Conservation (phyloP, 1,140 invertebrate genomes). For the Calliphora vicina region DNA sequence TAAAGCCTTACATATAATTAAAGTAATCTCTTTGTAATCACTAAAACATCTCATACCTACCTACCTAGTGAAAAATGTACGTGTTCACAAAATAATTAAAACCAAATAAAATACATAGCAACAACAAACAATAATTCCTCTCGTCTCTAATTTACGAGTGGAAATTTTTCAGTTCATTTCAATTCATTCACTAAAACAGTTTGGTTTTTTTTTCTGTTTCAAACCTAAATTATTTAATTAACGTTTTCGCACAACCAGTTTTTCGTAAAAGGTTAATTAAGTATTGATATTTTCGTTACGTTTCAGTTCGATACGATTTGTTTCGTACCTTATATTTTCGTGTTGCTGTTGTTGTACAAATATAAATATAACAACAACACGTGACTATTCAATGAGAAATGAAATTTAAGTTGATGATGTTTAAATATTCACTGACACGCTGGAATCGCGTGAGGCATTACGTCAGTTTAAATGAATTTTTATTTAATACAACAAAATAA, state of each 20-base stretch:
- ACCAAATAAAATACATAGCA: too few species aligned
- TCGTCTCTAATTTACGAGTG: not conserved
- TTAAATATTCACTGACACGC: constrained; percentile 35
- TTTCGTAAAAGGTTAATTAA: too few species aligned
- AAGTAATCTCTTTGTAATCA: too few species aligned
- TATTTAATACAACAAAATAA: not conserved
- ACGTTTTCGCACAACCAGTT: not conserved
- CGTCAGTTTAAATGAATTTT: constrained; percentile 40
- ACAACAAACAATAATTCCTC: not conserved
- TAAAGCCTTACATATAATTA: too few species aligned
- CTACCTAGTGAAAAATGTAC: too few species aligned
- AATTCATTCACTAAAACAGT: not conserved
- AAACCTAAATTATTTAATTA: not conserved
- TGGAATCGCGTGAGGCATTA: constrained; percentile 41
- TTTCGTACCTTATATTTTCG: too few species aligned
- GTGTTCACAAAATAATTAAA: too few species aligned
- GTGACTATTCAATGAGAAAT: constrained; percentile 19
- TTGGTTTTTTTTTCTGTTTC: not conserved
- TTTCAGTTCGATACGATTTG: too few species aligned
- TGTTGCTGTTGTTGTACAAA: too few species aligned
- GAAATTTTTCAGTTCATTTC: not conserved
- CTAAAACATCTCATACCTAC: too few species aligned
- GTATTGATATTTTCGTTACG: too few species aligned
- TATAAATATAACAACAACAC: constrained; percentile 5
- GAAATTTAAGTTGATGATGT: not conserved